Evolutionary conservation across 2,888 invertebrate genomes (phyloP).

Genomic region (Cheilosia urbana): DNA sequence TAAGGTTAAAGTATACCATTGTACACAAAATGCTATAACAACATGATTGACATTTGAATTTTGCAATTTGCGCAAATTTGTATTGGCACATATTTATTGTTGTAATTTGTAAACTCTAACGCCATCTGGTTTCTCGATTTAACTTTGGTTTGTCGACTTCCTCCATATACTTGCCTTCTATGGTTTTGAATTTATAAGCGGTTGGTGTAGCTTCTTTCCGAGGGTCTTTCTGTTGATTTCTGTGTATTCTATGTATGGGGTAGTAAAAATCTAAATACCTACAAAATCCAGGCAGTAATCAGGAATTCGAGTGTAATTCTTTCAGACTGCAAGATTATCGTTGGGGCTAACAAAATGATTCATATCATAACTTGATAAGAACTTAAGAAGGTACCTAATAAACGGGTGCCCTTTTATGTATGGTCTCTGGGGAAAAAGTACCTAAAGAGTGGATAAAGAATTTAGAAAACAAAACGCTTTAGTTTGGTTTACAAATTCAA

Average conservation of each 20-base stretch:
- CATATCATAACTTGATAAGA: not conserved
- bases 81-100: slow-evolving; percentile 1
- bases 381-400: too few relatives aligned
- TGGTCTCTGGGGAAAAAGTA: too few relatives aligned
- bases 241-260: not conserved
- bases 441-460: too few relatives aligned
- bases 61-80: not conserved
- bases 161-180: not conserved
- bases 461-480: too few relatives aligned
- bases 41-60: not conserved
- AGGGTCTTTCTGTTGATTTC: not conserved
- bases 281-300: not conserved
- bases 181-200: not conserved
- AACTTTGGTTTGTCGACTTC: not conserved
- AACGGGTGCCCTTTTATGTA: too few relatives aligned
- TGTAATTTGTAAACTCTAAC: not conserved
- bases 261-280: not conserved
- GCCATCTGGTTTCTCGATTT: slow-evolving; percentile 25
- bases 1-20: slow-evolving; percentile 14
- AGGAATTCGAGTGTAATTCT: not conserved
- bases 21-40: not conserved
- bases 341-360: not conserved
- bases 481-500: too few relatives aligned
- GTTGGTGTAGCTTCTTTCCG: not conserved
- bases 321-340: not conserved